These are phyloP conservation scores for Heptranchias perlo DNA, from an alignment of 2,113 vertebrate species.

Conservation along the genomic window DNA sequence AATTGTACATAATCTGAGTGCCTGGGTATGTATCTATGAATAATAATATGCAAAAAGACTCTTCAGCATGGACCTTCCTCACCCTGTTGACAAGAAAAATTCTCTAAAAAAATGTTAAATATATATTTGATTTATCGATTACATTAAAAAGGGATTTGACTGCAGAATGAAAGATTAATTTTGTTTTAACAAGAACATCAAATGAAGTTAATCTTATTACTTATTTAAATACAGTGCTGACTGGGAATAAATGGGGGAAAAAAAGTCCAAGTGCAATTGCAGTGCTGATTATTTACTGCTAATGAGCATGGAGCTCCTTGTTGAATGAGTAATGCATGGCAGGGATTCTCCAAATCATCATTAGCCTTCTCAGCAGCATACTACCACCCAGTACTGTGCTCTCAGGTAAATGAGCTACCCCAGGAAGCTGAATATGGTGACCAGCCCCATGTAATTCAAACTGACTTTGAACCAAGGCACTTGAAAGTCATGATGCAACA, in stretches of 20 bases:
- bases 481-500: constrained; percentile 41
- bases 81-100: background rate
- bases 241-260: background rate
- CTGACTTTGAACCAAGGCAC: constrained; percentile 39
- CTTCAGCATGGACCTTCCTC: background rate
- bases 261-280: background rate
- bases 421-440: constrained; percentile 33
- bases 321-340: background rate
- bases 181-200: background rate
- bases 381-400: background rate
- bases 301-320: background rate
- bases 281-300: background rate
- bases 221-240: background rate
- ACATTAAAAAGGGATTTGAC: background rate
- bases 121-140: background rate
- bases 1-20: background rate
- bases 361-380: constrained; percentile 16
- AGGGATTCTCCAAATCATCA: constrained; percentile 18
- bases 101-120: background rate
- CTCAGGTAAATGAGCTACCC: background rate
- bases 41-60: background rate
- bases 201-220: background rate
- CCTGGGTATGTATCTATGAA: no score
- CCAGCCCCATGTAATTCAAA: constrained; percentile 35
- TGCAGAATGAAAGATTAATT: background rate